Evolutionary conservation across 1,140 invertebrate genomes (phyloP), one percentile per base, ranked within the genome.

Genomic region (Pararge aegeria): DNA sequence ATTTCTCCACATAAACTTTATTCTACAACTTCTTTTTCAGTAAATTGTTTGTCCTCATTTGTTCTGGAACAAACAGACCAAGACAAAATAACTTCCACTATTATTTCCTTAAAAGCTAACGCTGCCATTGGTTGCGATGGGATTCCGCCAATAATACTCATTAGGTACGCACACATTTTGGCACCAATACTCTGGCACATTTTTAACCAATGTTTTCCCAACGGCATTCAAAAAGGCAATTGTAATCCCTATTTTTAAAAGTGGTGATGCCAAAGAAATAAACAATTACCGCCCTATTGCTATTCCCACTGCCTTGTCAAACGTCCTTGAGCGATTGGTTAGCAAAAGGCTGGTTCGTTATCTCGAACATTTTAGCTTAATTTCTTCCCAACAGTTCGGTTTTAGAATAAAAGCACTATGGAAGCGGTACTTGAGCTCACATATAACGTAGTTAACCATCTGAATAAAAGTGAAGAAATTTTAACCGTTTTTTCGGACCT

Each of bases 401-500:
- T 66, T 61, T 34, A 30, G 59, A 5, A 20, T 9, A 66, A 46
- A 30, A 61, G 53, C 42, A 58, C 61, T 16, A 16, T 34, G 5
- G 52, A 59, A 37, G 52, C 62, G 5, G 50, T 59, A 10, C 27
- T 29, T 3, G 24, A 50, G 10, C n/a, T 66, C 0, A 53, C 53
- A 2, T 5, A 62, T 38, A 16, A 20, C 30, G 42, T 66, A 13
- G 21, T 57, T 0, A 30, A 19, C 7, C 64, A 61, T 5, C 7
- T 61, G 1, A 51, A 70, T 20, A 16, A 13, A 4, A 30, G 27
- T 38, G 13, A 44, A 5, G 57, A 61, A 51, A 49, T 48, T 6
- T 0, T 64, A 12, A 40, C 48, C 5, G 44, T 70, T 12, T 70
- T 70, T 30, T 30, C 64, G 6, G 68, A 70, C 27, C 49, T 66